phyloP scores from a whole-genome alignment of 2,888 invertebrate genomes.

The Drosophila mimetica region DNA sequence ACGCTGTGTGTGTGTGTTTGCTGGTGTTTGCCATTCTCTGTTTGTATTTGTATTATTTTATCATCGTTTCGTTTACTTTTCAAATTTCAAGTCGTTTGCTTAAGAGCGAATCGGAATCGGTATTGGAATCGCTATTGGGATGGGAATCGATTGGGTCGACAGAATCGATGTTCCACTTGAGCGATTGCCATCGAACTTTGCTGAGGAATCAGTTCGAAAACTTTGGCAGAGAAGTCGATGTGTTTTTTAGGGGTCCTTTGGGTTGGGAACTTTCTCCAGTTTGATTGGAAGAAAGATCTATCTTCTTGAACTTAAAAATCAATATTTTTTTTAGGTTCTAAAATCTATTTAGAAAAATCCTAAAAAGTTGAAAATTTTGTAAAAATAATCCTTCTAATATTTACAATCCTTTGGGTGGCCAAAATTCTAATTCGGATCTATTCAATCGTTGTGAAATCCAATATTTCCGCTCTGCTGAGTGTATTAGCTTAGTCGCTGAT shows the following conservation, averaged over 20 bases:
- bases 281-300: too few species aligned
- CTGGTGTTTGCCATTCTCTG: conserved; percentile 10
- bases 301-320: too few species aligned
- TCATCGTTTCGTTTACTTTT: conserved; percentile 75
- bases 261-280: background rate
- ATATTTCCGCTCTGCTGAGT: conserved; percentile 7
- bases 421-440: background rate
- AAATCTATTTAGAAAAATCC: too few species aligned
- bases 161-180: conserved; percentile 40
- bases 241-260: background rate
- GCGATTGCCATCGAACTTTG: conserved; percentile 37
- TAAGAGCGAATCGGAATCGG: conserved; percentile 10
- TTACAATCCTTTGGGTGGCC: too few species aligned
- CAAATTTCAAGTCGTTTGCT: conserved; percentile 66
- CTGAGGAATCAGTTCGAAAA: conserved; percentile 17
- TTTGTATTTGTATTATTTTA: conserved; percentile 55
- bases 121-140: background rate
- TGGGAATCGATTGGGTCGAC: conserved; percentile 7
- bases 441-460: background rate
- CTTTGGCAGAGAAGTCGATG: background rate
- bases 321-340: too few species aligned
- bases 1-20: conserved; percentile 22
- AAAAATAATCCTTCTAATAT: too few species aligned
- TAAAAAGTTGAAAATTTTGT: too few species aligned
- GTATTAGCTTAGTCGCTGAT: conserved; percentile 14